These are phyloP conservation scores for Crotalus helleri DNA, from an alignment of 2,113 vertebrate species.

Conservation along the genomic window DNA sequence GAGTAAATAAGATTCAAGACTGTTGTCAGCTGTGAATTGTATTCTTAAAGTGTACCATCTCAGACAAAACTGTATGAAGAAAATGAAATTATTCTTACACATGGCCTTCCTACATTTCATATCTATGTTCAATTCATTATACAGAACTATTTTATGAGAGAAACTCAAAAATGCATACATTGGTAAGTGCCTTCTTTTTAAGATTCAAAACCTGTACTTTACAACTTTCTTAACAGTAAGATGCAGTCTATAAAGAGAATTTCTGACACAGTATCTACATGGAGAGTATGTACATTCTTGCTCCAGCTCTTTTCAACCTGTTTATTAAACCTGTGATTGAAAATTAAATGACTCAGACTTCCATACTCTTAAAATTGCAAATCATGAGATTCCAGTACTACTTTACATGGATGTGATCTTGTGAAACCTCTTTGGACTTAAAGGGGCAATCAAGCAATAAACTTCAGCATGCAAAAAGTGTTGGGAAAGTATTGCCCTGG, in stretches of 20 bases:
- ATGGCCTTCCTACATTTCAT: background rate
- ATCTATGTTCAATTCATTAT: background rate
- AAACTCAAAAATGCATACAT: background rate
- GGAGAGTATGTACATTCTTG: background rate
- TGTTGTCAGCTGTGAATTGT: background rate
- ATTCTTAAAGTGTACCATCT: background rate
- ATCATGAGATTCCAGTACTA: background rate
- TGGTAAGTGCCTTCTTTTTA: background rate
- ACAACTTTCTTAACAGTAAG: background rate
- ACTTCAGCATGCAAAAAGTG: background rate
- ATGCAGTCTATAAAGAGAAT: background rate
- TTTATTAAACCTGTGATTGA: background rate
- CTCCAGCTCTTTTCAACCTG: background rate
- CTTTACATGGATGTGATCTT: background rate
- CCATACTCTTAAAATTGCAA: background rate
- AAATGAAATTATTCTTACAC: background rate
- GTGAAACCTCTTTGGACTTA: background rate
- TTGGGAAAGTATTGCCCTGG: background rate
- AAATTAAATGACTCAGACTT: background rate
- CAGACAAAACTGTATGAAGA: background rate
- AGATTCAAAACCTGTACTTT: background rate
- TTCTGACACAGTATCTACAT: background rate
- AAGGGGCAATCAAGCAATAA: background rate
- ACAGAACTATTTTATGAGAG: background rate
- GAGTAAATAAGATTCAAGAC: background rate